These are phyloP conservation scores for Picus viridis DNA, from an alignment of 2,797 vertebrate species.

Conservation along the genomic window DNA sequence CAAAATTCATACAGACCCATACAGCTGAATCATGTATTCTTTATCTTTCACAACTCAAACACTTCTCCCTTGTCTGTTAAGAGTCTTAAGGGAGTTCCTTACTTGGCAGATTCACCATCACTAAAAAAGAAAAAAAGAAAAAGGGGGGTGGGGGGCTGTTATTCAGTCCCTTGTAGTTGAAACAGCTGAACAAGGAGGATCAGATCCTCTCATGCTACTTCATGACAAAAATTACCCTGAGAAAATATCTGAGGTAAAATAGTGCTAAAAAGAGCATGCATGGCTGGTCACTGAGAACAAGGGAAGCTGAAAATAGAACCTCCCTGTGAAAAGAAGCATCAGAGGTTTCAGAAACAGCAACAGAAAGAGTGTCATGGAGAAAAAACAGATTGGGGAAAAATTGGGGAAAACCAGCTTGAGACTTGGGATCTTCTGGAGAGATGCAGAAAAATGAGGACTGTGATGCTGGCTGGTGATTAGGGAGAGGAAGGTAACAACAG, in stretches of 20 bases:
- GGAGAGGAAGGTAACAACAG: neutral
- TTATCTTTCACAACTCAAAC: neutral
- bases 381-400: neutral
- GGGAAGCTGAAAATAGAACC: conserved; percentile 53
- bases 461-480: neutral
- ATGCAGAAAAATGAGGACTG: neutral
- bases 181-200: neutral
- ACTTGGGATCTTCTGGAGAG: neutral
- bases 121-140: neutral
- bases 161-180: neutral
- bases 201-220: neutral
- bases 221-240: conserved; percentile 14
- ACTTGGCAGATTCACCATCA: neutral
- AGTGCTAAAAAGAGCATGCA: conserved; percentile 39
- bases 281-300: conserved; percentile 48
- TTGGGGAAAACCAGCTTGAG: neutral
- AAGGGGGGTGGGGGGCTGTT: neutral
- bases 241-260: conserved; percentile 33
- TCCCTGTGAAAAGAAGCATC: conserved; percentile 30
- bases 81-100: neutral
- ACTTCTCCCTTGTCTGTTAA: neutral
- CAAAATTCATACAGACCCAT: neutral
- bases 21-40: neutral
- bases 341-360: conserved; percentile 18
- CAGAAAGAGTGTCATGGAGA: neutral